These are phyloP conservation scores for Xanthorhoe spadicearia DNA, from an alignment of 2,888 invertebrate species.

Conservation along the genomic window DNA sequence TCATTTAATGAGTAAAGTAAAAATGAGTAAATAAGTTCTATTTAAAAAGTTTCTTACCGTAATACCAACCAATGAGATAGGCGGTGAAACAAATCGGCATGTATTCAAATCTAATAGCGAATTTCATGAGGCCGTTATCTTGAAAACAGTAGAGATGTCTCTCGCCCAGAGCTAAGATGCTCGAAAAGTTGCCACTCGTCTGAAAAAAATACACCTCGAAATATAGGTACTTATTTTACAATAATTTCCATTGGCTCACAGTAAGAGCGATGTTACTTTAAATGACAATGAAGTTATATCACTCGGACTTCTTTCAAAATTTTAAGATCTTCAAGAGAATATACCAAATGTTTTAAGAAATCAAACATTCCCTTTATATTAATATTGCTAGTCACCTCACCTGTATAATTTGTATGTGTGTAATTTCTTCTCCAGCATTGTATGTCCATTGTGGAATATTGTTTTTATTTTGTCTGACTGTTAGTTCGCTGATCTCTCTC, in stretches of 20 bases:
- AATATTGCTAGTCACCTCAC: constrained; percentile 61
- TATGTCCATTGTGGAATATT: constrained; percentile 91
- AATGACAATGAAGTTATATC: too few relatives aligned
- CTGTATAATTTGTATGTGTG: constrained; percentile 86
- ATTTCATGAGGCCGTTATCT: constrained; percentile 92
- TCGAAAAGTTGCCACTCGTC: constrained; percentile 86
- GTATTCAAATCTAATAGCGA: constrained; percentile 93
- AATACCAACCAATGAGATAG: constrained; percentile 88
- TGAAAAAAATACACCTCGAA: constrained; percentile 56
- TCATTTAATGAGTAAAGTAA: too few relatives aligned
- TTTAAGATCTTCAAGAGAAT: neutral
- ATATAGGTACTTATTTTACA: too few relatives aligned
- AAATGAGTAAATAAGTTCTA: neutral
- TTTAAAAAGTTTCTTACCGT: constrained; percentile 78
- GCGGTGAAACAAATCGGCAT: constrained; percentile 90
- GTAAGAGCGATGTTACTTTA: too few relatives aligned
- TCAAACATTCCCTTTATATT: neutral
- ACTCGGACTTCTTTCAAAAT: too few relatives aligned
- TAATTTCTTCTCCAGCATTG: constrained; percentile 91
- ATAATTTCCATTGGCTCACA: too few relatives aligned
- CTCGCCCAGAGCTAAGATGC: constrained; percentile 93
- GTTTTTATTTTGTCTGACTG: constrained; percentile 84
- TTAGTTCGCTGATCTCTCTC: constrained; percentile 88
- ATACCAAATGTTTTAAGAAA: too few relatives aligned
- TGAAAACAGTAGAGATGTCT: constrained; percentile 92